Conservation (phyloP, 2,797 vertebrate species). For the Vireo griseus region DNA sequence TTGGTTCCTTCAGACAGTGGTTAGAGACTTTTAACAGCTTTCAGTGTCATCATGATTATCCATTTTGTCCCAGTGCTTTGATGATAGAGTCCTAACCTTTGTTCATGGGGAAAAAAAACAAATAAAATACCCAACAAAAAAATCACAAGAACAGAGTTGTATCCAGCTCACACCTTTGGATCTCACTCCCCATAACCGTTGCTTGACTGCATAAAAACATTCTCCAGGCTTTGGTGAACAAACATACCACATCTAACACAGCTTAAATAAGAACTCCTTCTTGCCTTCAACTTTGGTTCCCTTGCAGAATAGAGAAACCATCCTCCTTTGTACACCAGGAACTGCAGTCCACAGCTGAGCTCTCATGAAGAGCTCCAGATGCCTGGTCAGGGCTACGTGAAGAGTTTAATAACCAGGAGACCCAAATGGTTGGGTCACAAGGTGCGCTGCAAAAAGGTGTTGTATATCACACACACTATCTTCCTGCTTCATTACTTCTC, state of each 20-base stretch:
- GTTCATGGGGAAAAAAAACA: not conserved
- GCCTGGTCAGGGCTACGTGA: not conserved
- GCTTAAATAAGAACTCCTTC: not conserved
- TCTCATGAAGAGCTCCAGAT: not conserved
- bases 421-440: not conserved
- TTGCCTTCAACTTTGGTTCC: not conserved
- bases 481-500: not conserved
- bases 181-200: fast-evolving
- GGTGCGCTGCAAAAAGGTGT: not conserved
- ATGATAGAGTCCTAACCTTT: not conserved
- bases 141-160: not conserved
- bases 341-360: not conserved
- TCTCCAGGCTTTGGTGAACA: not conserved
- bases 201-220: not conserved
- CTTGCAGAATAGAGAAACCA: not conserved
- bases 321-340: not conserved
- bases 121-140: not conserved
- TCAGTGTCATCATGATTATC: not conserved
- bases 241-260: not conserved
- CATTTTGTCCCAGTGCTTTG: not conserved
- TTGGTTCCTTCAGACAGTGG: not conserved
- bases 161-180: not conserved
- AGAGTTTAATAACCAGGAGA: not conserved
- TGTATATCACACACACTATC: not conserved
- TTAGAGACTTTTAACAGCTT: not conserved